Evolutionary conservation across 2,888 invertebrate species (phyloP).

Genomic region (Cyclophora albipunctata): DNA sequence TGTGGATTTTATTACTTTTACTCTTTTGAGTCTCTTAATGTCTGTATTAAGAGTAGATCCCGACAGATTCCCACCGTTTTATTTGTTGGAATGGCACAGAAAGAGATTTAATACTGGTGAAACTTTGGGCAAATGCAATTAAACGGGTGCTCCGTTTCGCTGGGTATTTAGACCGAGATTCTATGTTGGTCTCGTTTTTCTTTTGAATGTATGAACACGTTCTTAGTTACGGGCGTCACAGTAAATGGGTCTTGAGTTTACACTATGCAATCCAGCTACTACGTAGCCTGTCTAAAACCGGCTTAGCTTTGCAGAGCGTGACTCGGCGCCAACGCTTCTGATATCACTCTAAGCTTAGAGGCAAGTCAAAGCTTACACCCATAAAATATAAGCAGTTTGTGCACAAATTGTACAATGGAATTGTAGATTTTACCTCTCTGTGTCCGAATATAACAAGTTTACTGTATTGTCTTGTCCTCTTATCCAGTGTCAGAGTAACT

Average conservation of each 20-base stretch:
- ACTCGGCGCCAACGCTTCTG: conserved; percentile 21
- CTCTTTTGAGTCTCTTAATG: too few relatives aligned
- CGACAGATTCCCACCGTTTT: not conserved
- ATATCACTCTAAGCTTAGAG: conserved; percentile 26
- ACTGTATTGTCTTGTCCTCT: conserved; percentile 6
- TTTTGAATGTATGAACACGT: conserved; percentile 1
- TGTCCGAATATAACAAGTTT: not conserved
- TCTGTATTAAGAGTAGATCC: not conserved
- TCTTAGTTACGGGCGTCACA: conserved; percentile 10
- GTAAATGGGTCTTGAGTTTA: conserved; percentile 19
- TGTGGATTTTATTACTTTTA: not conserved
- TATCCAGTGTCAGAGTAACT: conserved; percentile 1
- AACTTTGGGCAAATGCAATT: not conserved
- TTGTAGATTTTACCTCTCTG: conserved; percentile 10
- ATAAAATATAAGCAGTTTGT: conserved; percentile 25
- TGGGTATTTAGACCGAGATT: not conserved
- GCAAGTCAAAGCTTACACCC: conserved; percentile 26
- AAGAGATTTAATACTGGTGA: not conserved
- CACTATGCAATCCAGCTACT: conserved; percentile 18
- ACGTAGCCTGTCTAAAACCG: conserved; percentile 19
- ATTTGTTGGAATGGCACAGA: not conserved
- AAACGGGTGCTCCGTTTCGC: not conserved
- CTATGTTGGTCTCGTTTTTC: not conserved
- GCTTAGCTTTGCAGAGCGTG: conserved; percentile 25
- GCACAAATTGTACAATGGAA: conserved; percentile 20